These are phyloP conservation scores for Drosophila kurseongensis DNA, from an alignment of 1,140 invertebrate species.

Conservation along the genomic window DNA sequence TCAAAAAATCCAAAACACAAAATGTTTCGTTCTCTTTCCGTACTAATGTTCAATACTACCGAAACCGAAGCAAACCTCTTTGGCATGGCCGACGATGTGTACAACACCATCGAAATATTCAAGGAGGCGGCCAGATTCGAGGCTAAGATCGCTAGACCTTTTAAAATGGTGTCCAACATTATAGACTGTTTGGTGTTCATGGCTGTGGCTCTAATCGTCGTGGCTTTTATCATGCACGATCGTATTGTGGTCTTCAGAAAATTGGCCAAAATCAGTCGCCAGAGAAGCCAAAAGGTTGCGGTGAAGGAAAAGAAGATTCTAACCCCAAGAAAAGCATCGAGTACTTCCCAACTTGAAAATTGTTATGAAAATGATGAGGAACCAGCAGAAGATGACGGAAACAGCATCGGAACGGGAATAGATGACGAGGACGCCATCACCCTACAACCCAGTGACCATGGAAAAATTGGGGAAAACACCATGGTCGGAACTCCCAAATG, in stretches of 20 bases:
- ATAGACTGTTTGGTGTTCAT: constrained; percentile 32
- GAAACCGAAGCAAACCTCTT: constrained; percentile 40
- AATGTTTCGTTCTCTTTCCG: constrained; percentile 20
- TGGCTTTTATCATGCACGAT: constrained; percentile 9
- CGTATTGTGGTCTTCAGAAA: constrained; percentile 1
- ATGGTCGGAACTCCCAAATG: constrained; percentile 22
- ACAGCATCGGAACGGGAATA: background rate
- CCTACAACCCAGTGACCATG: constrained; percentile 2
- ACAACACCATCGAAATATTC: constrained; percentile 23
- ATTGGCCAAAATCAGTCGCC: background rate
- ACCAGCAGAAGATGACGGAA: background rate
- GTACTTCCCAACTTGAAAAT: background rate
- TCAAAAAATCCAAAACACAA: constrained; percentile 4
- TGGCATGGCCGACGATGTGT: constrained; percentile 55
- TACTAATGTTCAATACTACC: constrained; percentile 12
- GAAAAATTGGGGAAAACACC: background rate
- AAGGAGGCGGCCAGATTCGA: constrained; percentile 26
- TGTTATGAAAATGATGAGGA: background rate
- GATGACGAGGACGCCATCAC: background rate
- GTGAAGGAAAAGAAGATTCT: too few relatives aligned
- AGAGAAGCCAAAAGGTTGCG: background rate
- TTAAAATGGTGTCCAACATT: constrained; percentile 7
- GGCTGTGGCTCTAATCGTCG: constrained; percentile 16
- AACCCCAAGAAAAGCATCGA: background rate
- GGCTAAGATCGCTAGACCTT: constrained; percentile 4